A percentile compares a stretch with the other conserved stretches of the same genome.
Evolutionary conservation across 2,888 invertebrate genomes (phyloP).

Genomic region (Lasioglossum villosulum): DNA sequence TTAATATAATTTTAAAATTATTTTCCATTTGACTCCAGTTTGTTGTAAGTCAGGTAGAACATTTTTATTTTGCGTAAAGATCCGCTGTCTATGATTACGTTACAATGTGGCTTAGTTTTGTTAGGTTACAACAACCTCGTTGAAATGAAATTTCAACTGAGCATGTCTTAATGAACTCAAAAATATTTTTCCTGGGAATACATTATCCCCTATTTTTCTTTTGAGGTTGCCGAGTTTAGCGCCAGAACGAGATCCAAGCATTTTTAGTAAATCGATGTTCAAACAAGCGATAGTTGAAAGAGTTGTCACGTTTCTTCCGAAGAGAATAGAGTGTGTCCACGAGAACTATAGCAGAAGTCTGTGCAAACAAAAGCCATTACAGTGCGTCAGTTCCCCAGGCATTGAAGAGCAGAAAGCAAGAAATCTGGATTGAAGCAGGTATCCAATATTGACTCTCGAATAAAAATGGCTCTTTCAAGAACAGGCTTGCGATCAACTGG

Average conservation of each 20-base stretch:
- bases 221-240: no score
- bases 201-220: no score
- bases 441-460: slow-evolving; percentile 42
- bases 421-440: slow-evolving; percentile 18
- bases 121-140: no score
- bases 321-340: background rate
- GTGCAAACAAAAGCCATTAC: slow-evolving; percentile 11
- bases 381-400: slow-evolving; percentile 8
- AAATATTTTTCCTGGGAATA: no score
- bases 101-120: no score
- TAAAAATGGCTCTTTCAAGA: slow-evolving; percentile 56
- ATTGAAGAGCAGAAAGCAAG: slow-evolving; percentile 36
- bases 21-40: no score
- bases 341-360: background rate
- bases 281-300: background rate
- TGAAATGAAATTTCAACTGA: no score
- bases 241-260: background rate
- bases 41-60: no score
- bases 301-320: background rate
- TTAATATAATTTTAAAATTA: no score
- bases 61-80: no score
- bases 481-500: slow-evolving; percentile 45
- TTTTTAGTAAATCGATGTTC: background rate
- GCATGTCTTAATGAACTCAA: no score
- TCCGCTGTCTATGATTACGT: no score